Evolutionary conservation across 2,888 invertebrate species (phyloP), one percentile per base, ranked within the genome.

Genomic region (Caenorhabditis sulstoni): DNA sequence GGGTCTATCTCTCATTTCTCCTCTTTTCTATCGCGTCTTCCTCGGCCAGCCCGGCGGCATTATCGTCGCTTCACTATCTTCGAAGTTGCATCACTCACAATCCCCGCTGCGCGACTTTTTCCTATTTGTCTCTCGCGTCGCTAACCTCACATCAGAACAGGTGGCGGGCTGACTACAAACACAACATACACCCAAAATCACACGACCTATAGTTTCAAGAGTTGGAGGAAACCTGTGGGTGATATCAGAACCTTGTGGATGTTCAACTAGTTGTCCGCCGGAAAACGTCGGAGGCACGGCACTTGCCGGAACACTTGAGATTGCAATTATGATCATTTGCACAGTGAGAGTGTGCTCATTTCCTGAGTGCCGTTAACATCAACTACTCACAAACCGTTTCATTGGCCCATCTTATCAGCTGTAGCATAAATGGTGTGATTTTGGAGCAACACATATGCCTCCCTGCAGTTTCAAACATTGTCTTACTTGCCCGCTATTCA

Each of bases 61-160:
- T 71, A 71, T 71, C 71, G 53, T 37, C 61, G 49, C 57, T 71
- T 47, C 55, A 45, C 49, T 57, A 64, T 65, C 53, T 61, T 62
- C 47, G 47, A 64, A 71, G 62, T 71, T 71, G 71, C 71, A 71
- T 71, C 71, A 71, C 57, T 70, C 37, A 3, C 52, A 61, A 55
- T 61, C 61, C 53, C 12, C 50, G 11, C 39, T 57, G 57, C 71
- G 57, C 62, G 37, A 55, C 52, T 47, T 61, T 55, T 50, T 45
- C 20, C 41, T 68, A 50, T 67, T 67, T 67, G 67, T 61, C 37
- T 70, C 55, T 45, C 39, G 14, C 44, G 29, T 20, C 18, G 68
- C 20, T 52, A 29, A 29, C 52, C 59, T 52, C 59, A 68, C 35
- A 35, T 1, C 35, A 37, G 37, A 53, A 58, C 58, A 58, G 41